Conservation (phyloP, 1,140 invertebrate species). For the Sycophila sp. region DNA sequence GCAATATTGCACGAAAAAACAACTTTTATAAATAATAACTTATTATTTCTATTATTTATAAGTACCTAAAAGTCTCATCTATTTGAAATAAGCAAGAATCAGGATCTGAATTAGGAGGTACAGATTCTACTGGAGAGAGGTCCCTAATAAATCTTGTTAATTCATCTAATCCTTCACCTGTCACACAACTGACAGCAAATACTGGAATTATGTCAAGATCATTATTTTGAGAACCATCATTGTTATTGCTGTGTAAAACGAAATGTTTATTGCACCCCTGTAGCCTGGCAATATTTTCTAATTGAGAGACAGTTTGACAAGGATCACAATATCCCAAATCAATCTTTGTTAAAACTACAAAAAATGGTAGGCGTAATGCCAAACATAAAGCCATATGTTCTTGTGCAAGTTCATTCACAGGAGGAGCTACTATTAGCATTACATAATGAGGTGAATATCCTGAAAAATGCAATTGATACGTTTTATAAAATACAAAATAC, state of each 20-base stretch:
- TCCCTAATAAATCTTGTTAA: slow-evolving; percentile 77
- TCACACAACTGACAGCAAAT: slow-evolving; percentile 95
- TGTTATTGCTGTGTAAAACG: slow-evolving; percentile 75
- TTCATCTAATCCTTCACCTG: slow-evolving; percentile 83
- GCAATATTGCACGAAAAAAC: background rate
- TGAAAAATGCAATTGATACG: slow-evolving; percentile 32
- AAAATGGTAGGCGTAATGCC: slow-evolving; percentile 88
- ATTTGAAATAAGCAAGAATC: slow-evolving; percentile 89
- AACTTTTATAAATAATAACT: background rate
- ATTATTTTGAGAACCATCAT: slow-evolving; percentile 73
- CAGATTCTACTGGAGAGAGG: slow-evolving; percentile 53
- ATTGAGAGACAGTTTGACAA: slow-evolving; percentile 69
- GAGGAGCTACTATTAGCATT: slow-evolving; percentile 83
- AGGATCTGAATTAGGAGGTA: slow-evolving; percentile 53
- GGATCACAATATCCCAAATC: slow-evolving; percentile 74
- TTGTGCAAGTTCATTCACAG: slow-evolving; percentile 65
- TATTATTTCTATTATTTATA: background rate
- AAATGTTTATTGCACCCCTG: slow-evolving; percentile 77
- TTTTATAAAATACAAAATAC: background rate
- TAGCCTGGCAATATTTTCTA: slow-evolving; percentile 73
- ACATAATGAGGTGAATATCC: slow-evolving; percentile 96
- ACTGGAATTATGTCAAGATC: slow-evolving; percentile 82
- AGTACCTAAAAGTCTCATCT: slow-evolving; percentile 85
- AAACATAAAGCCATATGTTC: slow-evolving; percentile 88
- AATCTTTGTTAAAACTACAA: slow-evolving; percentile 90